Conservation (phyloP, 1,140 invertebrate species). For the Zeugodacus cucurbitae region DNA sequence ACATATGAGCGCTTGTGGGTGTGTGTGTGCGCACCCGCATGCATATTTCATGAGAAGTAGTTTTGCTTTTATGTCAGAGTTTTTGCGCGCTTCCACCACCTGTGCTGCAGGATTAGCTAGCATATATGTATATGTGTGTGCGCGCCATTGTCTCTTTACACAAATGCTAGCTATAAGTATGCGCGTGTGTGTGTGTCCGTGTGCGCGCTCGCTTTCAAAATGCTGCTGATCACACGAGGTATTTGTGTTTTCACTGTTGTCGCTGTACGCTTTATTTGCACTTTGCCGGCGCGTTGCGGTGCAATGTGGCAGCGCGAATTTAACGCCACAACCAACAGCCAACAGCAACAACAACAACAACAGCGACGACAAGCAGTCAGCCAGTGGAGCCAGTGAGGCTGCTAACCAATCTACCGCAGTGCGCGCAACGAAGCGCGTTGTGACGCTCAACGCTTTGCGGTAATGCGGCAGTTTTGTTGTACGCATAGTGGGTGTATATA, state of each 20-base stretch:
- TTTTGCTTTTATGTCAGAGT: not conserved
- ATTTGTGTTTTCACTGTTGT: not conserved
- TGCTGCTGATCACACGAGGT: not conserved
- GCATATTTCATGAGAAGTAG: not conserved
- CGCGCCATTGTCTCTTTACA: not conserved
- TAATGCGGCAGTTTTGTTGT: not conserved
- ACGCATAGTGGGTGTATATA: not conserved
- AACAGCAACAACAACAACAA: not conserved
- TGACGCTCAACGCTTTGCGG: conserved; percentile 27
- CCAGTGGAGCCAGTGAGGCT: not conserved
- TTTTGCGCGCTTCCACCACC: not conserved
- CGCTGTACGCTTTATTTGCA: conserved; percentile 10
- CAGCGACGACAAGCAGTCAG: not conserved
- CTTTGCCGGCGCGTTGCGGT: conserved; percentile 5
- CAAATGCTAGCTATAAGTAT: not conserved
- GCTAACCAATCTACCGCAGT: not conserved
- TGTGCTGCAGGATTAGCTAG: not conserved
- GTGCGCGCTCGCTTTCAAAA: not conserved
- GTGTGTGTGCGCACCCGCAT: not conserved
- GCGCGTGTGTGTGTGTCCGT: not conserved
- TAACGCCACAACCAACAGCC: not conserved
- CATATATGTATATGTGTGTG: too few relatives aligned
- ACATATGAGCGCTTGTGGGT: too few relatives aligned
- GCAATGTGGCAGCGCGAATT: not conserved
- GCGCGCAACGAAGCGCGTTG: conserved; percentile 21